Conservation (phyloP, 2,797 vertebrate species). For the Rachycentron canadum region DNA sequence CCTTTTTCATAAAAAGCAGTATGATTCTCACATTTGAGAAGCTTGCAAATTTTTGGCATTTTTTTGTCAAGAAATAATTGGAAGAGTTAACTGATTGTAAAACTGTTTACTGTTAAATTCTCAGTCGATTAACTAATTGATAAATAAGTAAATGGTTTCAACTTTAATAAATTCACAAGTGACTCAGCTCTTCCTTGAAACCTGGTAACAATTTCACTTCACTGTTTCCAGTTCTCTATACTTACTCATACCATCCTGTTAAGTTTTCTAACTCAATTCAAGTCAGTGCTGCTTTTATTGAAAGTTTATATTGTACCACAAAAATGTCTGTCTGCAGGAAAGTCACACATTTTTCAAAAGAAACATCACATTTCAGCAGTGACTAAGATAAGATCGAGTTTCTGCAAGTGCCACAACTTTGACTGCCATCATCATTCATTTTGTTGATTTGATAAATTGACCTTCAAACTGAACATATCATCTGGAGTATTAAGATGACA, state of each 20-base stretch:
- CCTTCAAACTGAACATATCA: conserved; percentile 22
- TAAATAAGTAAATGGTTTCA: background rate
- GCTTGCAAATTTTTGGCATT: background rate
- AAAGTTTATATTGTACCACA: background rate
- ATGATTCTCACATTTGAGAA: background rate
- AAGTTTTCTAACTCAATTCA: background rate
- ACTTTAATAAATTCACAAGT: background rate
- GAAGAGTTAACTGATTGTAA: background rate
- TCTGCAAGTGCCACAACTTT: conserved; percentile 19
- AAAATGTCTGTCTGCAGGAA: background rate
- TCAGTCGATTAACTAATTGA: background rate
- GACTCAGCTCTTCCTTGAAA: too few species aligned
- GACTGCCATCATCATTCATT: conserved; percentile 35
- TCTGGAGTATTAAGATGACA: conserved; percentile 14
- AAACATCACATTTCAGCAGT: background rate
- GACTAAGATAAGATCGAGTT: background rate
- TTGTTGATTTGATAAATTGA: conserved; percentile 29
- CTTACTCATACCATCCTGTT: background rate
- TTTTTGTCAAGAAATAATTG: background rate
- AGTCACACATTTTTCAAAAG: background rate
- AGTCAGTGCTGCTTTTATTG: background rate
- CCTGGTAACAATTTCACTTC: background rate
- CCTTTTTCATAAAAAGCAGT: background rate
- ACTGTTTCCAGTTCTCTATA: background rate
- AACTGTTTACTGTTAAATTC: background rate